Conservation (phyloP, 2,888 invertebrate species). For the Herminia tarsipennalis region DNA sequence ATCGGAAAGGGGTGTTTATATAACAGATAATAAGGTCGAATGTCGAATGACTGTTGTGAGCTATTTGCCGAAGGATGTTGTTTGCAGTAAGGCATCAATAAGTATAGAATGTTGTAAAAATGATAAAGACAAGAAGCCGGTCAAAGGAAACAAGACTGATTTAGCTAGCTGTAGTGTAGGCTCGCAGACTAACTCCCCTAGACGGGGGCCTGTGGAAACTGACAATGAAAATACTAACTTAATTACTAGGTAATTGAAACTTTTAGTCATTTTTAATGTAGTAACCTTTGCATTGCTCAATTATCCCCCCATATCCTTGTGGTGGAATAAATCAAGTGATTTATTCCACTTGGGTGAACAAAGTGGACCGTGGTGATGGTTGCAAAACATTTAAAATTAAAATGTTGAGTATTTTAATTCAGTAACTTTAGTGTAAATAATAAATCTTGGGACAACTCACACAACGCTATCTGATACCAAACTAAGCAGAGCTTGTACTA, state of each 20-base stretch:
- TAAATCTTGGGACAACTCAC: too few species aligned
- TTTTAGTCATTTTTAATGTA: background rate
- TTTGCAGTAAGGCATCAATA: constrained; percentile 87
- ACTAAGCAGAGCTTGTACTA: too few species aligned
- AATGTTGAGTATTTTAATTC: too few species aligned
- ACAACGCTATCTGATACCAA: too few species aligned
- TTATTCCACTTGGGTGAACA: too few species aligned
- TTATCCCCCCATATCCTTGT: background rate
- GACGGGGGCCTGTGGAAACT: constrained; percentile 59
- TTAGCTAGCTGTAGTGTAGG: constrained; percentile 71
- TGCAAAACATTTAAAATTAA: too few species aligned
- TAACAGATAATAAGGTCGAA: constrained; percentile 76
- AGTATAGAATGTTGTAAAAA: constrained; percentile 86
- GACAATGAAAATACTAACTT: constrained; percentile 61
- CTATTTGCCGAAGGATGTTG: constrained; percentile 87
- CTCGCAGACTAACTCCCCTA: constrained; percentile 64
- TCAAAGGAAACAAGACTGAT: constrained; percentile 81
- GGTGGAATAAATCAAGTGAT: too few species aligned
- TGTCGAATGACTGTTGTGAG: constrained; percentile 72
- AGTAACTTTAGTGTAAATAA: too few species aligned
- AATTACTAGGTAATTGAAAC: constrained; percentile 68
- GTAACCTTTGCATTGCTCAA: background rate
- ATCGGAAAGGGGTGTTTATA: constrained; percentile 81
- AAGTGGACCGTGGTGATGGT: too few species aligned
- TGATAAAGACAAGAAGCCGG: constrained; percentile 65